phyloP scores from a whole-genome alignment of 2,797 vertebrate genomes.

The Okamejei kenojei region DNA sequence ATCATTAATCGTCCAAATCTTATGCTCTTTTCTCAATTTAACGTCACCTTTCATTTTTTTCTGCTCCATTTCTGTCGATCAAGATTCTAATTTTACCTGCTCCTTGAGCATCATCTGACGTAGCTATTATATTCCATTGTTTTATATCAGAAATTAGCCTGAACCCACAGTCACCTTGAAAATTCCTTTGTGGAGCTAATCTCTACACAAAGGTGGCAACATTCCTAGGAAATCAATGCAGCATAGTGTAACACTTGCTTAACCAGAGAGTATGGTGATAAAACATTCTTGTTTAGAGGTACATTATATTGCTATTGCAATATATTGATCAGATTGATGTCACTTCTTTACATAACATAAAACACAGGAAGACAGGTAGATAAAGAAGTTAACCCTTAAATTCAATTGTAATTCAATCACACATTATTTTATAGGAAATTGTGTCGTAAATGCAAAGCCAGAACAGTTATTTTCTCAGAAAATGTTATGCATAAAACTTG shows the following conservation, averaged over 20 bases:
- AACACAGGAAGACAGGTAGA: background rate
- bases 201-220: background rate
- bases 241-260: background rate
- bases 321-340: background rate
- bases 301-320: background rate
- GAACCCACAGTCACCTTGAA: background rate
- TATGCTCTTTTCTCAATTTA: background rate
- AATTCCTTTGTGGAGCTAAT: background rate
- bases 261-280: background rate
- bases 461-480: background rate
- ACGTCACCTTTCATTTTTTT: background rate
- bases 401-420: background rate
- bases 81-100: slow-evolving; percentile 1
- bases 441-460: background rate
- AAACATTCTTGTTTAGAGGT: background rate
- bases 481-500: background rate
- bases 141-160: background rate
- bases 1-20: no score
- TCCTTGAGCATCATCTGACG: background rate
- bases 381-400: background rate
- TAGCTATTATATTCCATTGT: background rate
- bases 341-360: background rate
- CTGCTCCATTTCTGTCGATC: background rate
- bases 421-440: no score
- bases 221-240: background rate